Percentiles rank a stretch among this genome's conserved stretches.
These are phyloP conservation scores for Emydura subglobosa DNA, from an alignment of 2,113 vertebrate genomes.

Conservation along the genomic window DNA sequence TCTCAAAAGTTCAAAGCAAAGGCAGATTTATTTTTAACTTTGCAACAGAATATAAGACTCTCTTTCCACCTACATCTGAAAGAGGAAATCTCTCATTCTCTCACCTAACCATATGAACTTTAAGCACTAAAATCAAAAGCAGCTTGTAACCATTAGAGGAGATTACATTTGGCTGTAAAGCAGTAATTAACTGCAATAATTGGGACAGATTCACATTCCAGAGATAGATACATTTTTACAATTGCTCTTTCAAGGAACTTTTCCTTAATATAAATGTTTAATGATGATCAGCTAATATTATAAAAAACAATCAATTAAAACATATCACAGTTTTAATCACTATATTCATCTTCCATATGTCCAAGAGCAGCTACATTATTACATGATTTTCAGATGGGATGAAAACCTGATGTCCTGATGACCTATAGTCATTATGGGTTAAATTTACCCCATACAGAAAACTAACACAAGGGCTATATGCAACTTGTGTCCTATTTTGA, in stretches of 20 bases:
- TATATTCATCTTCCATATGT: not conserved
- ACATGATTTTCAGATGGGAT: not conserved
- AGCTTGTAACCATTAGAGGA: not conserved
- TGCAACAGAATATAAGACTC: not conserved
- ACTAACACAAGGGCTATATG: not conserved
- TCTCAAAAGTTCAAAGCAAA: not conserved
- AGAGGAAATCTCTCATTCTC: not conserved
- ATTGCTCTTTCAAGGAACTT: not conserved
- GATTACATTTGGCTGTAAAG: not conserved
- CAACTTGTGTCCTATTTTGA: not conserved
- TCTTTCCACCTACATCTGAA: not conserved
- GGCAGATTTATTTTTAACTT: not conserved
- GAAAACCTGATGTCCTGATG: not conserved
- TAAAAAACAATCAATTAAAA: not conserved
- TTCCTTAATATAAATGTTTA: not conserved
- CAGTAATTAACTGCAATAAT: not conserved
- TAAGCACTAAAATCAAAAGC: not conserved
- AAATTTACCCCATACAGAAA: not conserved
- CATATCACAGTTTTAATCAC: not conserved
- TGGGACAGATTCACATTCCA: not conserved
- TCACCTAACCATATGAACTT: not conserved
- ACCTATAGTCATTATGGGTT: not conserved
- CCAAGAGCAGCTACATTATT: too few relatives aligned
- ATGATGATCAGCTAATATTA: slow-evolving; percentile 14
- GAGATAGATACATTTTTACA: not conserved